phyloP scores from a whole-genome alignment of 64 coral and sea anemone genomes.

The Actinia tenebrosa region DNA sequence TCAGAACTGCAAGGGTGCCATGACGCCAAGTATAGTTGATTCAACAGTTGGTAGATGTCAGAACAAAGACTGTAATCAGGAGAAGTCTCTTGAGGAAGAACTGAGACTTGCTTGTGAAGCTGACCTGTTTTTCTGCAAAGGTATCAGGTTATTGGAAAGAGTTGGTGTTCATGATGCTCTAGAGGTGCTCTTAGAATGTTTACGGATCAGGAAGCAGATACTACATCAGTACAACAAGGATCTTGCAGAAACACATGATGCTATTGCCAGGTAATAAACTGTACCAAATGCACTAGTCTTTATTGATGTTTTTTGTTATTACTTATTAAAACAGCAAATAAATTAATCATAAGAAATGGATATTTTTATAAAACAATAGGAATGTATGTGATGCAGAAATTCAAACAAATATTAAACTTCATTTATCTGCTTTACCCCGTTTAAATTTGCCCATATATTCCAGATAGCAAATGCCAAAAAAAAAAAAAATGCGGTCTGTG shows the following conservation, averaged over 20 bases:
- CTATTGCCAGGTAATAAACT: constrained; percentile 61
- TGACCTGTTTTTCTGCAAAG: constrained; percentile 62
- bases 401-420: no score
- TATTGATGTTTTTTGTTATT: no score
- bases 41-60: constrained; percentile 38
- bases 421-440: no score
- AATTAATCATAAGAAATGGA: no score
- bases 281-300: neutral
- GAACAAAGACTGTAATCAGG: constrained; percentile 61
- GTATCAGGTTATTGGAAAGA: constrained; percentile 68
- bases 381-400: no score
- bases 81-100: constrained; percentile 59
- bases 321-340: no score
- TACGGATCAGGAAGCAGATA: constrained; percentile 56
- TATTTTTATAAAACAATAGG: no score
- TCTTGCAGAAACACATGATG: constrained; percentile 89
- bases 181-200: constrained; percentile 59
- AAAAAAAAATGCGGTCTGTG: no score
- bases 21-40: constrained; percentile 43
- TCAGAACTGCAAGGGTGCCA: constrained; percentile 63
- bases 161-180: constrained; percentile 79
- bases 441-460: no score
- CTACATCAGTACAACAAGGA: constrained; percentile 77
- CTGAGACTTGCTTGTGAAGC: constrained; percentile 49
- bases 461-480: no score